A percentile compares a stretch with the other conserved stretches of the same genome.
Conservation (phyloP, 2,888 invertebrate species). For the Rhamnusium bicolor region DNA sequence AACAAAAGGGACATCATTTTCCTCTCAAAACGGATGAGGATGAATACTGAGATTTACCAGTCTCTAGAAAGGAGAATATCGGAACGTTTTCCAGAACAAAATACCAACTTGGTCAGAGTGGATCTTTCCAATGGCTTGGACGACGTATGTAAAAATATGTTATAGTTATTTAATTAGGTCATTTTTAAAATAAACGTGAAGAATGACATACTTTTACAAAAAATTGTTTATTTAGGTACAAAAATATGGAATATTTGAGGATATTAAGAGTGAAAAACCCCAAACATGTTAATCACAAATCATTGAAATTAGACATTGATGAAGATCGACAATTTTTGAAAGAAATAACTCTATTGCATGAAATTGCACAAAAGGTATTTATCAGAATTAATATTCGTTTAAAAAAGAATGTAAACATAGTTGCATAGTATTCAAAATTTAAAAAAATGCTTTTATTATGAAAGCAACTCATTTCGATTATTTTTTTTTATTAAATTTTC, state of each 20-base stretch:
- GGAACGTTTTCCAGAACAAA: constrained; percentile 76
- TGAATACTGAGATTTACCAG: constrained; percentile 77
- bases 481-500: too few relatives aligned
- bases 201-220: too few relatives aligned
- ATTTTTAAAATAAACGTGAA: too few relatives aligned
- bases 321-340: constrained; percentile 78
- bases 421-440: too few relatives aligned
- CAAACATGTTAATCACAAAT: constrained; percentile 57
- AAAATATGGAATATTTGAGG: constrained; percentile 66
- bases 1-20: constrained; percentile 73
- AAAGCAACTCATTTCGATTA: too few relatives aligned
- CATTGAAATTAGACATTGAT: constrained; percentile 69
- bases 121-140: constrained; percentile 77
- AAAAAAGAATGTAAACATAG: too few relatives aligned
- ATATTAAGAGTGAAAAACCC: constrained; percentile 62
- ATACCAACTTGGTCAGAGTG: constrained; percentile 77
- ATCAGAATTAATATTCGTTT: too few relatives aligned
- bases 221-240: constrained; percentile 66
- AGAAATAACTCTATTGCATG: constrained; percentile 76
- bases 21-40: constrained; percentile 77
- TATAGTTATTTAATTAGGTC: background rate
- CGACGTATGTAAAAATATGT: constrained; percentile 74
- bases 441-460: too few relatives aligned
- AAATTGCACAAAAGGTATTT: constrained; percentile 73
- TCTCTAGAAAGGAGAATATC: constrained; percentile 75